Evolutionary conservation across 2,113 vertebrate species (phyloP), one percentile per base, ranked within the genome.

Genomic region (Coreoperca whiteheadi): DNA sequence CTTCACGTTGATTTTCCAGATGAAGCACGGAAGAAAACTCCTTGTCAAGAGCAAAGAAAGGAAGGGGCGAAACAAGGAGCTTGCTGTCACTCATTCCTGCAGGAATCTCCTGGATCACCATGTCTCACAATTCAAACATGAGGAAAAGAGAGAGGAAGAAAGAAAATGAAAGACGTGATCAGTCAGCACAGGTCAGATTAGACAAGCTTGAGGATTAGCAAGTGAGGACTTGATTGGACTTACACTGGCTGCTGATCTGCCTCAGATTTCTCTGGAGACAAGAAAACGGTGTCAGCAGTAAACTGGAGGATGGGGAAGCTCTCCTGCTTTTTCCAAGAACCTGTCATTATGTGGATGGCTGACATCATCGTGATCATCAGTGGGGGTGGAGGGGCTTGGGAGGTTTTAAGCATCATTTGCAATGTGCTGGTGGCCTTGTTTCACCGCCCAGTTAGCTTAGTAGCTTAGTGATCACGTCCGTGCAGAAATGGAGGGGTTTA

Each of bases 171-270:
- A 75, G 72, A 70, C 21, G 25, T 32, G 70, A 90, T 91, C 89
- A 79, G 74, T 92, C 92, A 88, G 86, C 86, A 59, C 83, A 83
- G 68, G 80, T 84, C 85, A 89, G 90, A 94, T 91, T 90, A 92
- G 85, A 93, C 71, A 16, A 82, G 73, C n/a, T 43, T 0, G 56
- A 78, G 87, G 93, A 92, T 93, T 91, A 92, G 79, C 89, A 88
- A 82, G 88, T 82, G 83, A 92, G 74, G 90, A 92, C 88, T 90
- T 94, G 91, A 91, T 94, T 92, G 79, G 88, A 86, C 65, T 74
- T 76, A 67, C 39, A 48, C 56, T 72, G 51, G 72, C 72, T 83
- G 57, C 85, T 85, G 86, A 88, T 83, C 91, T 88, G 80, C 88
- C 67, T 77, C 64, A 39, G 65, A 56, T 77, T 79, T 87, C 78